Evolutionary conservation across 2,888 invertebrate species (phyloP).

Genomic region (Rhamnusium bicolor): DNA sequence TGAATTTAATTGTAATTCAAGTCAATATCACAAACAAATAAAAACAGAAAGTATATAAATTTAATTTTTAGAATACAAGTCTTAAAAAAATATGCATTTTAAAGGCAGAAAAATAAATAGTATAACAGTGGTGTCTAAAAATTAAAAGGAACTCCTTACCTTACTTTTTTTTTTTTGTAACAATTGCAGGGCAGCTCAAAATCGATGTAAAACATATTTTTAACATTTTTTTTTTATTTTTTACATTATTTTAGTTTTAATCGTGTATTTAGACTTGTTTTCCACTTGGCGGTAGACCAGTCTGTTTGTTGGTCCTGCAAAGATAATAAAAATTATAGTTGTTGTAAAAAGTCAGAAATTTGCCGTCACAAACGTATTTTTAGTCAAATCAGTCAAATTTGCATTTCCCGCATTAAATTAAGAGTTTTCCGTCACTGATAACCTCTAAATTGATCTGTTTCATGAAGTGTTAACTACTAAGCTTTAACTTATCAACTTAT

Average conservation of each 20-base stretch:
- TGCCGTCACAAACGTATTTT: no score
- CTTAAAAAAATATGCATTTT: constrained; percentile 23
- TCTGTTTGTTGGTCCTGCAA: constrained; percentile 63
- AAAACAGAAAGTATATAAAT: constrained; percentile 5
- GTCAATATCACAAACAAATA: constrained; percentile 26
- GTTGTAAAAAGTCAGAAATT: neutral
- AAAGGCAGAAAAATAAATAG: constrained; percentile 21
- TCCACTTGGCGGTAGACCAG: constrained; percentile 65
- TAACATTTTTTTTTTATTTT: constrained; percentile 31
- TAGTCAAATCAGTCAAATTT: no score
- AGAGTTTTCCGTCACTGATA: no score
- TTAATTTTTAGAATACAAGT: constrained; percentile 18
- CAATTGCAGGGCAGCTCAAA: constrained; percentile 51
- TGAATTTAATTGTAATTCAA: neutral
- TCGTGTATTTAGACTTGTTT: constrained; percentile 48
- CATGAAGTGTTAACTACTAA: no score
- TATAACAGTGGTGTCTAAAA: constrained; percentile 36
- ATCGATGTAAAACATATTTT: constrained; percentile 55
- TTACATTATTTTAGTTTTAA: constrained; percentile 23
- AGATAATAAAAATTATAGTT: neutral
- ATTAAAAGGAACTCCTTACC: constrained; percentile 38
- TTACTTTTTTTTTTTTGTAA: constrained; percentile 31
- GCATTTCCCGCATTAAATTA: no score
- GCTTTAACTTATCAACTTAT: no score
- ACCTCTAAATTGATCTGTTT: no score